A percentile compares a stretch with the other conserved stretches of the same genome.
phyloP scores from a whole-genome alignment of 2,113 vertebrate genomes.

The Beaufortia kweichowensis region DNA sequence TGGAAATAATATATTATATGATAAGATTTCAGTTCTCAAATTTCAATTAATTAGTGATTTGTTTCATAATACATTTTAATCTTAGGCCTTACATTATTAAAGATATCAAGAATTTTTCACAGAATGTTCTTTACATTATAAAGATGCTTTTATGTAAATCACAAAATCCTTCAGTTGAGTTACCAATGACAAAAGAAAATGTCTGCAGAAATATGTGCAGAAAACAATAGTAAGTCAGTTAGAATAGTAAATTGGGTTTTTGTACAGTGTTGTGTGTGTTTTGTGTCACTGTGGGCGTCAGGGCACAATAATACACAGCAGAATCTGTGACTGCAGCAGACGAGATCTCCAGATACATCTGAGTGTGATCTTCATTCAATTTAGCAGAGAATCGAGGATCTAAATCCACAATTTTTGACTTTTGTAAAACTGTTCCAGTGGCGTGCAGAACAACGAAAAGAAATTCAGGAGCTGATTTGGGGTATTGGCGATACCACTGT shows the following conservation, averaged over 20 bases:
- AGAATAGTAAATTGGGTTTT: neutral
- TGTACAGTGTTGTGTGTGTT: neutral
- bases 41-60: too few relatives aligned
- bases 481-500: conserved; percentile 21
- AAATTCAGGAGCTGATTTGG: neutral
- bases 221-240: too few relatives aligned
- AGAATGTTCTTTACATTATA: too few relatives aligned
- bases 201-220: too few relatives aligned
- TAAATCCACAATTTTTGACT: neutral
- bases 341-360: conserved; percentile 1
- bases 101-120: too few relatives aligned
- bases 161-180: too few relatives aligned
- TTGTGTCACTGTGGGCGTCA: conserved; percentile 47
- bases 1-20: too few relatives aligned
- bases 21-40: too few relatives aligned
- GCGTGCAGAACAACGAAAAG: neutral
- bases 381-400: conserved; percentile 16
- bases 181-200: neutral
- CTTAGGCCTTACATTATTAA: too few relatives aligned
- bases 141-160: too few relatives aligned
- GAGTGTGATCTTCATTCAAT: neutral
- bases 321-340: conserved; percentile 13
- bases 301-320: conserved; percentile 38
- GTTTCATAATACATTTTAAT: too few relatives aligned
- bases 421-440: neutral